Evolutionary conservation across 2,113 vertebrate species (phyloP).

Genomic region (Pholis gunnellus): DNA sequence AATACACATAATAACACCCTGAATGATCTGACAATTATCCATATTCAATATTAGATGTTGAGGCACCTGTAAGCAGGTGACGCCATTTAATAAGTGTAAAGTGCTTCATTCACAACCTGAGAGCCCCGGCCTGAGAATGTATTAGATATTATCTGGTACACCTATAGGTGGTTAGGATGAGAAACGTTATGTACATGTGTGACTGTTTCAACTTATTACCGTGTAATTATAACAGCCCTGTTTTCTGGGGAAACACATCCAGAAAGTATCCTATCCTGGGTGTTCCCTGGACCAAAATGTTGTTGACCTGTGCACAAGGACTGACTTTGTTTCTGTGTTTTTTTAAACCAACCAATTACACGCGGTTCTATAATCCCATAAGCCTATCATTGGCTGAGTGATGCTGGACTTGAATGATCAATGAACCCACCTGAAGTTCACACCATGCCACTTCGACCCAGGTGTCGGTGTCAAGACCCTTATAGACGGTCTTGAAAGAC

Average conservation of each 20-base stretch:
- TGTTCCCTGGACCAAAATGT: background rate
- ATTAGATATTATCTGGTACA: background rate
- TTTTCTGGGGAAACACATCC: background rate
- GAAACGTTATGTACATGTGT: background rate
- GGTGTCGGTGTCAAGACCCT: slow-evolving; percentile 97
- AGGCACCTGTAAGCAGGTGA: background rate
- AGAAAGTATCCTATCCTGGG: background rate
- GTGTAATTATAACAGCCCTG: background rate
- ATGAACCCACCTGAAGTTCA: slow-evolving; percentile 94
- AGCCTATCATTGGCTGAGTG: background rate
- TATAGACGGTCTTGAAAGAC: slow-evolving; percentile 99
- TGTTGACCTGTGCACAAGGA: background rate
- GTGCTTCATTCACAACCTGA: background rate
- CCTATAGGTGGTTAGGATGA: background rate
- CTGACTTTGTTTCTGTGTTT: background rate
- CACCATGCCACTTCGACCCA: slow-evolving; percentile 99
- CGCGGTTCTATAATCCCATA: too few species aligned
- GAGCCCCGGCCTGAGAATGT: background rate
- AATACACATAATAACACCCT: background rate
- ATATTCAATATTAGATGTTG: background rate
- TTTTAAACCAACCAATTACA: background rate
- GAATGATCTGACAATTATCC: slow-evolving; percentile 1
- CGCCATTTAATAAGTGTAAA: background rate
- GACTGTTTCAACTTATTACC: background rate
- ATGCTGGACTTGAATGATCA: background rate